Base-by-base conservation (phyloP, 2,113 vertebrate species). In the Pungitius pungitius region DNA sequence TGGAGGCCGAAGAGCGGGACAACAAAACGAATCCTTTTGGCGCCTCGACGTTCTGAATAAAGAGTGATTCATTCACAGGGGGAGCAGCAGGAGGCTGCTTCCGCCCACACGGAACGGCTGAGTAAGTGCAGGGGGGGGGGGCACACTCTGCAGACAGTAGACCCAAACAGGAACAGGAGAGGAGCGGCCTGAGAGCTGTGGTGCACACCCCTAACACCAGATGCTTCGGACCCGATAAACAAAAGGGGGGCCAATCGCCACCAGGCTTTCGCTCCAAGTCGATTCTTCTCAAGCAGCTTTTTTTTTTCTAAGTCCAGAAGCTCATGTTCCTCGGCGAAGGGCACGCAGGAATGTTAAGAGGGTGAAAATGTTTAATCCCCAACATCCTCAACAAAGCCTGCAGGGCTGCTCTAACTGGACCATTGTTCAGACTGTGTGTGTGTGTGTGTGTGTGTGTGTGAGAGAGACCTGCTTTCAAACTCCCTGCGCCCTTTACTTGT, bases 271-370 rank as follows among this genome's bases (percentile, higher is more conserved):
- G 1, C 33, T 35, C 33, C 33, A 35, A 1, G 33, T 35, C 6
- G 33, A 6, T 35, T 35, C 33, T 35, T 35, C 33, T 35, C 33
- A 35, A 7, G 33, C 33, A 35, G 5, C 33, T 35, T 35, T 35
- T 35, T 66, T 68, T 43, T 10, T n/a, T n/a, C n/a, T n/a, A n/a
- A 3, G 55, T 17, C 33, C 1, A 14, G 73, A 49, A 12, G 45
- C 30, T 73, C 71, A 80, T 43, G 59, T 52, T 65, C 27, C 45
- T 56, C 80, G 24, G 47, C 54, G 4, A 72, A 63, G 74, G 82
- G 69, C 81, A 67, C 0, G n/a, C 40, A 70, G 88, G 91, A 90
- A 92, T 91, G 90, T 89, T 92, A 90, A 89, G 88, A 88, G 81
- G 77, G 43, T 87, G 78, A 74, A 82, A 86, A 87, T 22, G 55